These are phyloP conservation scores for Scytalopus superciliaris DNA, from an alignment of 2,113 vertebrate species.

Conservation along the genomic window DNA sequence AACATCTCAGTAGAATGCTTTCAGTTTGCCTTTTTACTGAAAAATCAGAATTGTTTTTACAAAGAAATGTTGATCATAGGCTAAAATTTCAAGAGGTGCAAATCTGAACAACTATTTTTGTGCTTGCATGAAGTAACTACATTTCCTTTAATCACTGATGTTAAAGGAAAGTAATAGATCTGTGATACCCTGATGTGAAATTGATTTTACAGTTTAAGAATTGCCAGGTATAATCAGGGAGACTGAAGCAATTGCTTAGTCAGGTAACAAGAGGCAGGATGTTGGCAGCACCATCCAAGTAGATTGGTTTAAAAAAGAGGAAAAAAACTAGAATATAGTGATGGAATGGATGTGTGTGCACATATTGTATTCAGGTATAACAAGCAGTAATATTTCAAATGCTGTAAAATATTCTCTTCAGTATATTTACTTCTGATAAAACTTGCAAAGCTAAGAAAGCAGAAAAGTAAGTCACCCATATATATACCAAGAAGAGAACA, in stretches of 20 bases:
- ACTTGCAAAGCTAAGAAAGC: not conserved
- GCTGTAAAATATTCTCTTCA: not conserved
- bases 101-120: not conserved
- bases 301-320: not conserved
- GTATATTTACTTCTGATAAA: not conserved
- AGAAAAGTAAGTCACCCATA: not conserved
- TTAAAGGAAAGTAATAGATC: not conserved
- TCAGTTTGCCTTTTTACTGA: constrained; percentile 10
- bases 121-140: not conserved
- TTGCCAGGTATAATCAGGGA: not conserved
- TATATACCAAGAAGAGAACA: not conserved
- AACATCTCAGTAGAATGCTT: constrained; percentile 43
- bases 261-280: not conserved
- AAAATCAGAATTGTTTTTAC: not conserved
- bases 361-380: not conserved
- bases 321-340: not conserved
- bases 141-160: not conserved
- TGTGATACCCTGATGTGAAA: not conserved
- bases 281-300: not conserved
- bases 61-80: not conserved
- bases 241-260: not conserved
- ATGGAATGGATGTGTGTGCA: not conserved
- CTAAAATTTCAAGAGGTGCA: constrained; percentile 29
- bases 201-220: not conserved
- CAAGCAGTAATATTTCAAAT: not conserved